Conservation (phyloP, 2,113 vertebrate genomes). For the Gnathonemus longibarbis region DNA sequence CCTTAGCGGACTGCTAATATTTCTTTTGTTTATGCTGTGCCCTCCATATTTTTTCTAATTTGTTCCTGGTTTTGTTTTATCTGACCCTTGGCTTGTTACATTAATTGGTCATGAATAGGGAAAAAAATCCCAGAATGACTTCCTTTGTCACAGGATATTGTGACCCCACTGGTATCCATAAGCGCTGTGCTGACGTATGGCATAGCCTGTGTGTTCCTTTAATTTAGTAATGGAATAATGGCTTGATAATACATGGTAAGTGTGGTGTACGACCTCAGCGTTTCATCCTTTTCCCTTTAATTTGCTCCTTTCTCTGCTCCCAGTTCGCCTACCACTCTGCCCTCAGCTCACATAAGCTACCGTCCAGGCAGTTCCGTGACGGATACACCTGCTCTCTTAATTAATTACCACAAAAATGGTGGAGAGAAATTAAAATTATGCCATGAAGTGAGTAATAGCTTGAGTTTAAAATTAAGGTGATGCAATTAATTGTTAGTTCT, state of each 20-base stretch:
- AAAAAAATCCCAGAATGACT: not conserved
- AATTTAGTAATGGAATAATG: not conserved
- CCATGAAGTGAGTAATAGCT: slow-evolving; percentile 39
- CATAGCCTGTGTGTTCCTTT: not conserved
- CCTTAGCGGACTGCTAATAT: not conserved
- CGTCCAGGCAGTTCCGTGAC: slow-evolving; percentile 23
- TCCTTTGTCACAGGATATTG: not conserved
- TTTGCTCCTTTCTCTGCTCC: not conserved
- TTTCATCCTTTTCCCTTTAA: not conserved
- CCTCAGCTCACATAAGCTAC: slow-evolving; percentile 25
- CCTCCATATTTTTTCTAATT: not conserved
- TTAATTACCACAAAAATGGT: slow-evolving; percentile 35
- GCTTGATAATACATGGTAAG: not conserved
- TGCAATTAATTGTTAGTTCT: slow-evolving; percentile 37
- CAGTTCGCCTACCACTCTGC: slow-evolving; percentile 11
- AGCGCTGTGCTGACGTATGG: not conserved
- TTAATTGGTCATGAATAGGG: not conserved
- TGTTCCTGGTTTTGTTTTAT: not conserved
- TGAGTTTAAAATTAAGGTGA: slow-evolving; percentile 42
- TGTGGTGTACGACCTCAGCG: not conserved
- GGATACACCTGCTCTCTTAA: slow-evolving; percentile 35
- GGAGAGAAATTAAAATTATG: slow-evolving; percentile 15
- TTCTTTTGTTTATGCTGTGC: not conserved
- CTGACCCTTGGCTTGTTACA: not conserved
- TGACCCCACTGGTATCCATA: not conserved